These are phyloP conservation scores for Rutpela maculata DNA, from an alignment of 2,888 invertebrate species.

Conservation along the genomic window DNA sequence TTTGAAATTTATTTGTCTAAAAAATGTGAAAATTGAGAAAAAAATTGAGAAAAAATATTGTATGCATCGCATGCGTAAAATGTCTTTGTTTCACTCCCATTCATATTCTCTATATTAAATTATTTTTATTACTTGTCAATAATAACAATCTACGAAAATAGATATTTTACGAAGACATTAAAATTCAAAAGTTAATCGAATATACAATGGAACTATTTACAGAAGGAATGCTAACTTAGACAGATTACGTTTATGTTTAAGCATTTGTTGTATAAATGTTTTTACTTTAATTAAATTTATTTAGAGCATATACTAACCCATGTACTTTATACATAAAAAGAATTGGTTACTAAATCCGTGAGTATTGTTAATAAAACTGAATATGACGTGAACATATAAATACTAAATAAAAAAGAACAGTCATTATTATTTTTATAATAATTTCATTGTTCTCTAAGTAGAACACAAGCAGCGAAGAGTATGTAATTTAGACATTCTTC, in stretches of 20 bases:
- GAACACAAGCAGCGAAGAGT: slow-evolving; percentile 31
- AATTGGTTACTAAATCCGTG: not conserved
- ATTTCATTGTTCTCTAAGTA: slow-evolving; percentile 43
- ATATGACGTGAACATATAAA: not conserved
- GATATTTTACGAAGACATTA: no score
- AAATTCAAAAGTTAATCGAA: no score
- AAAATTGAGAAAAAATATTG: no score
- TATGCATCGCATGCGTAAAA: no score
- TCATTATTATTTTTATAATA: slow-evolving; percentile 37
- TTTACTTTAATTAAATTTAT: slow-evolving; percentile 11
- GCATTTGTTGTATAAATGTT: not conserved
- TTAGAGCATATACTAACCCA: slow-evolving; percentile 14
- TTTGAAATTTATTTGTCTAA: no score
- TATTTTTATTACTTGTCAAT: no score
- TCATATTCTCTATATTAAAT: no score
- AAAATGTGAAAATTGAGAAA: no score
- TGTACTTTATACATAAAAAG: slow-evolving; percentile 11
- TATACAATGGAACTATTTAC: no score
- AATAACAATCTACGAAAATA: no score
- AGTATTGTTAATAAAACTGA: not conserved
- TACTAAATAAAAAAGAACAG: slow-evolving; percentile 11
- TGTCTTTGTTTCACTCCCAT: no score
- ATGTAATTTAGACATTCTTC: slow-evolving; percentile 45
- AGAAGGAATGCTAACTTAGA: no score
- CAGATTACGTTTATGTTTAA: not conserved